Evolutionary conservation across 2,113 vertebrate species (phyloP), one percentile per base, ranked within the genome.

Genomic region (Melospiza melodia): DNA sequence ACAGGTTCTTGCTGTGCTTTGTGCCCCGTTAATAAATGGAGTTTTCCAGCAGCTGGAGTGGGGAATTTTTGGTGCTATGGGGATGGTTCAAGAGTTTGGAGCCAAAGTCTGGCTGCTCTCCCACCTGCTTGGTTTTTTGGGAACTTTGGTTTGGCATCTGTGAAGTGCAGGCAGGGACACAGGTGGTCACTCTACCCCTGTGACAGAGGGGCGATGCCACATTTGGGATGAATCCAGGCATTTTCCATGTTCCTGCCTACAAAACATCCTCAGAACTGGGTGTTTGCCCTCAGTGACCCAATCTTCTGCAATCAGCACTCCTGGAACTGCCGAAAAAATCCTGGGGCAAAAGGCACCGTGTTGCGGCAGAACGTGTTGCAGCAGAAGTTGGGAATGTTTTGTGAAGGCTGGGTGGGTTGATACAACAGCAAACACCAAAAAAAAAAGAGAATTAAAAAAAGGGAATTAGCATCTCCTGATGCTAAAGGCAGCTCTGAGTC

Each of bases 61-160:
- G 23, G 23, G 51, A 11, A 10, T 15, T 89, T 52, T 48, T 30
- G 3, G 1, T 24, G 68, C 20, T 1, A 0, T 3, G 61, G 2
- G 8, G 55, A 2, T 31, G 63, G 3, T 68, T 10, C 2, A 17
- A 27, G 44, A 33, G 43, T 27, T 8, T 10, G 65, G 61, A 57
- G 33, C 8, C 3, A 5, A 66, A 48, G 19, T 8, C 10, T 39
- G 82, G 25, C 4, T 11, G 74, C 24, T 71, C 41, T 74, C 66
- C 6, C 2, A 5, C 5, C 21, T 87, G 12, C 4, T 16, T 49
- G 68, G 15, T 6, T 30, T 25, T 75, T 58, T n/a, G 74, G 44
- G 37, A 33, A 48, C 1, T 3, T 31, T 11, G 39, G 3, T 58
- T 85, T 43, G 74, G n/a, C 24, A 0, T 0, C 78, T 27, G 30